phyloP scores from a whole-genome alignment of 2,888 invertebrate species.

The Torymus tubicola region DNA sequence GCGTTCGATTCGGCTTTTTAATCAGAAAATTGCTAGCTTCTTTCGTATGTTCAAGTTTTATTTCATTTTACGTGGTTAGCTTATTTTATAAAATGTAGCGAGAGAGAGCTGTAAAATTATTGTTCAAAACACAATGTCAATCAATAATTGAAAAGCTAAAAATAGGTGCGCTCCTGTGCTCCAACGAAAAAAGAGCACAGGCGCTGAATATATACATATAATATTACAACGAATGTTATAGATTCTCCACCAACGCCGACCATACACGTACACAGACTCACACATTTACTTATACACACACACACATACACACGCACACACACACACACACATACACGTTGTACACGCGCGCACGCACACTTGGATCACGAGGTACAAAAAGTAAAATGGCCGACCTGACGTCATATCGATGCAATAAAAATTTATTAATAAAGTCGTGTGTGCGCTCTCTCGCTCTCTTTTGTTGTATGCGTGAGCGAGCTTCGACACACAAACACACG shows the following conservation, averaged over 20 bases:
- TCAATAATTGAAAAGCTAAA: no score
- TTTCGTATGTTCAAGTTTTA: no score
- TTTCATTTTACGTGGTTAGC: no score
- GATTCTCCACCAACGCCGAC: background rate
- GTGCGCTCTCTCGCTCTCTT: background rate
- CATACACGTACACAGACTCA: background rate
- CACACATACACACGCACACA: background rate
- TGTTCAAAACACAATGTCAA: no score
- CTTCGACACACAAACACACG: no score
- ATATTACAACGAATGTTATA: constrained; percentile 13
- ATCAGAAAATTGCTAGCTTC: no score
- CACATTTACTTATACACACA: background rate
- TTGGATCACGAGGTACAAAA: constrained; percentile 57
- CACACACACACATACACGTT: background rate
- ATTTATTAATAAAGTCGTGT: constrained; percentile 54
- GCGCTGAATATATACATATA: background rate
- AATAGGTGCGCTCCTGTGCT: no score
- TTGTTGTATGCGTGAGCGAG: no score
- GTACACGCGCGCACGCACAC: constrained; percentile 15
- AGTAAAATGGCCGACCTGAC: constrained; percentile 59
- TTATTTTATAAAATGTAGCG: no score
- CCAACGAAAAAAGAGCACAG: background rate
- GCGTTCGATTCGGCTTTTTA: background rate
- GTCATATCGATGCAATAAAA: constrained; percentile 57
- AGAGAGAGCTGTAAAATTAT: no score